phyloP scores from a whole-genome alignment of 2,113 vertebrate genomes.

The Saccopteryx leptura region DNA sequence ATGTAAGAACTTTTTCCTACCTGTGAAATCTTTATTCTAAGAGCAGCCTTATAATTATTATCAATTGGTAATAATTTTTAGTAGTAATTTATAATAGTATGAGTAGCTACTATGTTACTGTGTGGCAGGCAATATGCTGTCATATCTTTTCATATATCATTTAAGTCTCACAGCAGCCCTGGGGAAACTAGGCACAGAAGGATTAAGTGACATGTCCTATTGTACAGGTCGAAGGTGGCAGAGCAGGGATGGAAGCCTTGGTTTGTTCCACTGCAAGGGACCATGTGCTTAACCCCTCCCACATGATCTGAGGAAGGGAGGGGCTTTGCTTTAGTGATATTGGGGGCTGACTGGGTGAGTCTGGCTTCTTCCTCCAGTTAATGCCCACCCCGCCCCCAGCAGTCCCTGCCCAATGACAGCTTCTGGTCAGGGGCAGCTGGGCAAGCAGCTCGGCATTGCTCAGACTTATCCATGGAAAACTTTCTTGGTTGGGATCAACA shows the following conservation, averaged over 20 bases:
- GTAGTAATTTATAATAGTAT: not conserved
- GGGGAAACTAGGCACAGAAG: not conserved
- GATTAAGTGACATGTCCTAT: not conserved
- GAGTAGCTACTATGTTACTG: not conserved
- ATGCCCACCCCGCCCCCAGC: not conserved
- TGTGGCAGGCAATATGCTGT: not conserved
- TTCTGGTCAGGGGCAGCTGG: not conserved
- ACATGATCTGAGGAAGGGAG: not conserved
- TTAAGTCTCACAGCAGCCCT: not conserved
- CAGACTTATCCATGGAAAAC: slow-evolving; percentile 56
- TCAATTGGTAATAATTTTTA: not conserved
- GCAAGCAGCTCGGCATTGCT: not conserved
- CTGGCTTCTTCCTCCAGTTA: not conserved
- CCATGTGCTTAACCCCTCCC: not conserved
- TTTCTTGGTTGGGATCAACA: slow-evolving; percentile 50
- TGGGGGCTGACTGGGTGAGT: not conserved
- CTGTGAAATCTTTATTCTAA: not conserved
- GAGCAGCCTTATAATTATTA: not conserved
- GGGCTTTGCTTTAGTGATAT: not conserved
- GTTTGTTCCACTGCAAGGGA: not conserved
- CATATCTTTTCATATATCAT: not conserved
- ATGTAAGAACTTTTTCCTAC: not conserved
- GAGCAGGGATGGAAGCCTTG: not conserved
- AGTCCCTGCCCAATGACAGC: not conserved
- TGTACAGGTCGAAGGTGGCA: not conserved